Evolutionary conservation across 1,140 invertebrate species (phyloP), one percentile per base, ranked within the genome.

Genomic region (Diachasma alloeum): DNA sequence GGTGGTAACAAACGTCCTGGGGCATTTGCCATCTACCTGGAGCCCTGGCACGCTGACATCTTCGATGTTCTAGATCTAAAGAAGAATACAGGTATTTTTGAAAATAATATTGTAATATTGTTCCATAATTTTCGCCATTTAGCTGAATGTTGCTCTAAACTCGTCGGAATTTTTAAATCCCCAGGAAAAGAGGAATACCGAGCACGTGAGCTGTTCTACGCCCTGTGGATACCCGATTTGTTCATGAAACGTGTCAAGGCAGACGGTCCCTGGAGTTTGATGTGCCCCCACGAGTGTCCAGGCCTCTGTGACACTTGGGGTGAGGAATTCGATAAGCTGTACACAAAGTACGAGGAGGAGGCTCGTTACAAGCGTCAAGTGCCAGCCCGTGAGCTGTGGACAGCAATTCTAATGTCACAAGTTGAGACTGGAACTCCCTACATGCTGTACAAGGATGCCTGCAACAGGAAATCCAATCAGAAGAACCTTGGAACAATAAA

Each of bases 401-500:
- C 94, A 83, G 95, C 97, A 22, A 98, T 99, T 77, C 94, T 99
- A 79, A 95, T 97, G 85, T 93, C 97, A 0, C 99, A 99, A 91
- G 96, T 98, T 4, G 99, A 99, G 92, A 99, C 98, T 17, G 99
- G 99, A 31, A 98, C 95, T 17, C 98, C 99, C 5, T 99, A 98
- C 86, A 99, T 99, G 96, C 88, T 97, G 0, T 99, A 98, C 85
- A 99, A 99, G 90, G 99, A 99, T 91, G 93, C 97, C 15, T 99
- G 98, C 83, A 99, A 99, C 86, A 90, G 94, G 9, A 99, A 99
- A 90, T 97, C 96, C 69, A 99, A 99, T 89, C 99, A 99, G 85
- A 94, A 99, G 89, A 99, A 99, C 90, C 88, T 99, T 19, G 99
- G 98, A 31, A 99, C 98, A 5, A 99, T 99, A 77, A 99, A 98